These are phyloP conservation scores for Sorex araneus DNA, from an alignment of 2,113 vertebrate genomes.

Conservation along the genomic window DNA sequence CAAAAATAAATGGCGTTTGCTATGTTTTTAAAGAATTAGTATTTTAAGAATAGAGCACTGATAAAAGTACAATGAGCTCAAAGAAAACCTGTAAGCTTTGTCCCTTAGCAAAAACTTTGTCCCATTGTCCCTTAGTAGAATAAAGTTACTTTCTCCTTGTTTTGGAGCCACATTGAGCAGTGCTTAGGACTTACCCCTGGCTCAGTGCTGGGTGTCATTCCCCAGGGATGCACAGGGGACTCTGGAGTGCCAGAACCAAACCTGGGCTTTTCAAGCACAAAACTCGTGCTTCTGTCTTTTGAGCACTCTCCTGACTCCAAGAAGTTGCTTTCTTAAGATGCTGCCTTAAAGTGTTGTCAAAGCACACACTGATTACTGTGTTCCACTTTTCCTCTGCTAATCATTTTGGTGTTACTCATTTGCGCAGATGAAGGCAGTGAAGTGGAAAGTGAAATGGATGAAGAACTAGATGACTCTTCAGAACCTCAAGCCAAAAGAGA, in stretches of 20 bases:
- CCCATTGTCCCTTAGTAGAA: background rate
- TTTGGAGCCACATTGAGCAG: no score
- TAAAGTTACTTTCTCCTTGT: background rate
- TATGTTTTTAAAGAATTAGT: slow-evolving; percentile 16
- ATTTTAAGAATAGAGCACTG: background rate
- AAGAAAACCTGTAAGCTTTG: background rate
- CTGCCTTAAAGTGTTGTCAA: background rate
- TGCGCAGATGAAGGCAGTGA: slow-evolving; percentile 93
- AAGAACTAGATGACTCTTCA: slow-evolving; percentile 92
- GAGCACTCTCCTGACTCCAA: background rate
- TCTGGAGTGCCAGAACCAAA: no score
- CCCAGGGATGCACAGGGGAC: no score
- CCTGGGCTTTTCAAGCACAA: no score
- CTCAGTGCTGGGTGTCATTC: no score
- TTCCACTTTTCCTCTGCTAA: slow-evolving; percentile 34
- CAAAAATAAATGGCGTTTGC: background rate
- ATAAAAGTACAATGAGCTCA: background rate
- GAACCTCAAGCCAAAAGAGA: slow-evolving; percentile 92
- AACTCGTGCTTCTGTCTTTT: no score
- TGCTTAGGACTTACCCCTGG: no score
- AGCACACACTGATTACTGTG: background rate
- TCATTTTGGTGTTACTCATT: slow-evolving; percentile 84
- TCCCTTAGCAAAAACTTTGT: background rate
- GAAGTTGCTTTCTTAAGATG: background rate
- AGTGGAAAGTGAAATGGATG: slow-evolving; percentile 93